Evolutionary conservation across 2,888 invertebrate species (phyloP).

Genomic region (Luperina nickerlii): DNA sequence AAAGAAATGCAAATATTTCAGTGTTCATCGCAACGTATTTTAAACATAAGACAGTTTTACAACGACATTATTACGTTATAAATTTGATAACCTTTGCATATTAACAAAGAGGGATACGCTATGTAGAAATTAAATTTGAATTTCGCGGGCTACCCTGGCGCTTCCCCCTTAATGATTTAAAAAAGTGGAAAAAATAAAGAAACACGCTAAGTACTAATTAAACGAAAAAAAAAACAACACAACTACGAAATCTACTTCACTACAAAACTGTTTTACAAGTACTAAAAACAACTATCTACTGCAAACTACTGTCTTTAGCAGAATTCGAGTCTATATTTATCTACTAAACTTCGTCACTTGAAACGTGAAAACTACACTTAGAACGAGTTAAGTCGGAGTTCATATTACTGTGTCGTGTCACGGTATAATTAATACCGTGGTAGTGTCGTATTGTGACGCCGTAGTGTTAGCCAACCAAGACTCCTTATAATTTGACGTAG

Average conservation of each 20-base stretch:
- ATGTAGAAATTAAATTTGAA: background rate
- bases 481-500: background rate
- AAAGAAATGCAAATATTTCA: background rate
- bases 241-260: conserved; percentile 29
- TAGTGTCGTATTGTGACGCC: background rate
- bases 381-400: background rate
- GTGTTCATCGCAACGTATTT: background rate
- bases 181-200: background rate
- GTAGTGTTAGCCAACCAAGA: background rate
- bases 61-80: background rate
- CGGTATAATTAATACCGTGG: too few species aligned
- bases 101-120: background rate
- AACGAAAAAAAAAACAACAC: conserved; percentile 16
- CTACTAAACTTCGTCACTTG: conserved; percentile 22
- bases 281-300: conserved; percentile 10
- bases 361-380: conserved; percentile 23
- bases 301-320: conserved; percentile 21
- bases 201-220: background rate
- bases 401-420: background rate
- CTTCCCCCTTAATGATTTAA: too few species aligned
- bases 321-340: conserved; percentile 23
- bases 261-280: conserved; percentile 24
- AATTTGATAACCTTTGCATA: background rate
- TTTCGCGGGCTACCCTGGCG: too few species aligned
- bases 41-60: background rate